Evolutionary conservation across 2,113 vertebrate species (phyloP).

Genomic region (Bagarius yarrelli): DNA sequence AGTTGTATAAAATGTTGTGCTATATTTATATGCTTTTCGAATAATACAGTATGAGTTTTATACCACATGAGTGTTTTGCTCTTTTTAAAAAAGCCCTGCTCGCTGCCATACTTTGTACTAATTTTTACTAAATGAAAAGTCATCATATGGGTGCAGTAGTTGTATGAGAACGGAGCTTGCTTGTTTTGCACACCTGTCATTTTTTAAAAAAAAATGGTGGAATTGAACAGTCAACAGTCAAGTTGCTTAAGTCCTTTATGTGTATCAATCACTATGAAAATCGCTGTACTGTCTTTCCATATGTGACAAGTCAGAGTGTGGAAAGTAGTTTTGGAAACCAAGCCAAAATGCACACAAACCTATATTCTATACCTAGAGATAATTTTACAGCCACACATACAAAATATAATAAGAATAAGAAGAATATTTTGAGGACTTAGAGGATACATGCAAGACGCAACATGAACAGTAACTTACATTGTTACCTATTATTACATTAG

Average conservation of each 20-base stretch:
- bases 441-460: neutral
- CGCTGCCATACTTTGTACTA: too few species aligned
- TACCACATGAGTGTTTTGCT: too few species aligned
- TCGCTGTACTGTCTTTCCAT: neutral
- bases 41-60: too few species aligned
- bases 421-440: neutral
- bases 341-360: neutral
- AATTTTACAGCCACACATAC: neutral
- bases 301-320: neutral
- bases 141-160: slow-evolving; percentile 42
- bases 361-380: neutral
- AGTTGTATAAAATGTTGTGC: slow-evolving; percentile 50
- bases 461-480: neutral
- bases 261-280: too few species aligned
- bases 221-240: slow-evolving; percentile 42
- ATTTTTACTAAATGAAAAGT: slow-evolving; percentile 6
- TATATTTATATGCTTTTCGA: too few species aligned
- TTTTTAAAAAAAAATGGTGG: slow-evolving; percentile 40
- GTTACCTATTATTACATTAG: too few species aligned
- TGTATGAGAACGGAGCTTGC: slow-evolving; percentile 40
- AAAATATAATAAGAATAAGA: too few species aligned
- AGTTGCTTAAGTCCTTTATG: too few species aligned
- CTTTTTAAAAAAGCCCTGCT: too few species aligned
- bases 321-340: neutral
- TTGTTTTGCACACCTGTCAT: slow-evolving; percentile 54